Evolutionary conservation across 1,140 invertebrate species (phyloP), one percentile per base, ranked within the genome.

Genomic region (Leptinotarsa defecta): DNA sequence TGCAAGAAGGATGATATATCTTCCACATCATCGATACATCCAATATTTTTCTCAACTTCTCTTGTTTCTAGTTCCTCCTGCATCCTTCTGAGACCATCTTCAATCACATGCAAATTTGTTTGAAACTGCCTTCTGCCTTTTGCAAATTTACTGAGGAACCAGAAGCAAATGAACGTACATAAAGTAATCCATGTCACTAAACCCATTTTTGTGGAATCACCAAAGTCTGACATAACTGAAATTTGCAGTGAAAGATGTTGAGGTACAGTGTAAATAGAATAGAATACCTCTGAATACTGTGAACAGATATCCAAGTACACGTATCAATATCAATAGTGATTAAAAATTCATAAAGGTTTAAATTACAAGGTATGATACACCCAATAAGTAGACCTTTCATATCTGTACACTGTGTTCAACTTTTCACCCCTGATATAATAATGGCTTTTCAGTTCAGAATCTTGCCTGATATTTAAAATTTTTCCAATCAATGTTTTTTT

Each of bases 21-120:
- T 15, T 80, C 77, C n/a, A 80, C 64, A 67, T 72, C 75, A 22
- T 81, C 76, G 4, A 78, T 74, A 72, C 70, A 82, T 19, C 75
- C 76, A 52, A 82, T 81, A 48, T 78, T 82, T 48, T 80, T 82
- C 62, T 81, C 76, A 17, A 75, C 74, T 27, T 76, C 71, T 67
- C 73, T 73, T 13, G 69, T 15, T 6, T 82, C 81, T 15, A 83
- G 61, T 67, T 80, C 73, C 48, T 79, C 79, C 67, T 82, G 81
- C 81, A 81, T 81, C 68, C 69, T 74, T 52, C 48, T 74, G 57
- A 83, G 74, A 61, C 79, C 78, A 19, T 81, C 79, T 64, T 80
- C 81, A 13, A 83, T 80, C 3, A 78, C 76, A 48, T 82, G 74
- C 13, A 83, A 71, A 72, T 81, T 79, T n/a, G 61, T 71, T n/a